A percentile compares a stretch with the other conserved stretches of the same genome.
These are phyloP conservation scores for Apocrypta bakeri DNA, from an alignment of 1,140 invertebrate species.

Conservation along the genomic window DNA sequence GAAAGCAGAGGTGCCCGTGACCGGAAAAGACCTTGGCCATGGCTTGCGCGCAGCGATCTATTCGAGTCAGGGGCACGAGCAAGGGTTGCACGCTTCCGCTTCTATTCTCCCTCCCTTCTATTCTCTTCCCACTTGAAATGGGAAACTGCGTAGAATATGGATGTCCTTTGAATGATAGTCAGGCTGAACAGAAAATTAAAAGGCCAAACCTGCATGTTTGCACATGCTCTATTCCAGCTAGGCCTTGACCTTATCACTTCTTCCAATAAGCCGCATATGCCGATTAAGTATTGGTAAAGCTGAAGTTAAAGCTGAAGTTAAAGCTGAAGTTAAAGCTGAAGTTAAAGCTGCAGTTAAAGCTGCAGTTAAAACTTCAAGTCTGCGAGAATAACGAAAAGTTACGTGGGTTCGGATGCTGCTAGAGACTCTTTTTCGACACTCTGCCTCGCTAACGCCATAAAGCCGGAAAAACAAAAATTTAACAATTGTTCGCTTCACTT, in stretches of 20 bases:
- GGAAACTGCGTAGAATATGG: too few species aligned
- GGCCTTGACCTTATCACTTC: background rate
- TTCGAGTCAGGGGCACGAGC: conserved; percentile 57
- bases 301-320: background rate
- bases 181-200: background rate
- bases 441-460: too few species aligned
- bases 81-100: conserved; percentile 45
- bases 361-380: too few species aligned
- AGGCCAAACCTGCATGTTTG: background rate
- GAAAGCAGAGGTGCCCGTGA: conserved; percentile 63
- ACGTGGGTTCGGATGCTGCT: too few species aligned
- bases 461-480: too few species aligned
- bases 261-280: background rate
- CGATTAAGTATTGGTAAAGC: background rate
- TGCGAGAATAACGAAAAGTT: too few species aligned
- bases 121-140: too few species aligned
- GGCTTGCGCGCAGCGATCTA: conserved; percentile 60
- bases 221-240: background rate
- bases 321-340: too few species aligned
- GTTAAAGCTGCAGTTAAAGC: too few species aligned
- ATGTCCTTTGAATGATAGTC: too few species aligned
- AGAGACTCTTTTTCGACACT: too few species aligned
- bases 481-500: too few species aligned
- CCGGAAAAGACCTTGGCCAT: conserved; percentile 70
- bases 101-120: background rate